These are phyloP conservation scores for Protula sp. DNA, from an alignment of 2,888 invertebrate genomes.

Conservation along the genomic window DNA sequence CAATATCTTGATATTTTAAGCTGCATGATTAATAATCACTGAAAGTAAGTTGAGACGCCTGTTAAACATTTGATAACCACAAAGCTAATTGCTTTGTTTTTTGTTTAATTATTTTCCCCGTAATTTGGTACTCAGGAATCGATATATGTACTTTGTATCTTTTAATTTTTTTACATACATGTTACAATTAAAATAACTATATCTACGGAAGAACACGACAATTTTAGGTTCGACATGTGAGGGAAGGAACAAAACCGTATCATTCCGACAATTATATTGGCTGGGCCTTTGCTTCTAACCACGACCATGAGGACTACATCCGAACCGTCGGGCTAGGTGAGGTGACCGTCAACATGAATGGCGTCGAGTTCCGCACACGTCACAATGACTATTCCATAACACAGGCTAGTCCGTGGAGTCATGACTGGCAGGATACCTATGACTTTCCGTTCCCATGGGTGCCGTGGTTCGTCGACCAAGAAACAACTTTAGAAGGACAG, in stretches of 20 bases:
- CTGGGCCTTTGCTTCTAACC: conserved; percentile 26
- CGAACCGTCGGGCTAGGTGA: conserved; percentile 32
- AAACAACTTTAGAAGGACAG: conserved; percentile 16
- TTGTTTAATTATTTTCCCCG: too few species aligned
- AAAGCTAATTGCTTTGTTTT: too few species aligned
- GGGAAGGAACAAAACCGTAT: conserved; percentile 27
- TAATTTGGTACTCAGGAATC: too few species aligned
- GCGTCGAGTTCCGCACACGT: conserved; percentile 38
- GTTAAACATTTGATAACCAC: too few species aligned
- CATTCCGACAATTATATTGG: conserved; percentile 19
- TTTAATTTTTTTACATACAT: too few species aligned
- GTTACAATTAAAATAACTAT: too few species aligned
- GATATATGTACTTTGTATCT: too few species aligned
- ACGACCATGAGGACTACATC: conserved; percentile 38
- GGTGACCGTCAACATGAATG: conserved; percentile 32
- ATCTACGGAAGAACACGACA: too few species aligned
- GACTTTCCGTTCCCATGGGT: conserved; percentile 37
- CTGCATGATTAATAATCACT: too few species aligned
- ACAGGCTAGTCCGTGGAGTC: conserved; percentile 18
- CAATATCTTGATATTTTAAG: too few species aligned
- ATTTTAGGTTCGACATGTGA: too few species aligned
- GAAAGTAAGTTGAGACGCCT: too few species aligned
- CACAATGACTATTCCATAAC: conserved; percentile 38
- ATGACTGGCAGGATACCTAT: conserved; percentile 26
- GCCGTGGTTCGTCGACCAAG: conserved; percentile 16